phyloP scores from a whole-genome alignment of 2,113 vertebrate genomes.

The Epinephelus moara region DNA sequence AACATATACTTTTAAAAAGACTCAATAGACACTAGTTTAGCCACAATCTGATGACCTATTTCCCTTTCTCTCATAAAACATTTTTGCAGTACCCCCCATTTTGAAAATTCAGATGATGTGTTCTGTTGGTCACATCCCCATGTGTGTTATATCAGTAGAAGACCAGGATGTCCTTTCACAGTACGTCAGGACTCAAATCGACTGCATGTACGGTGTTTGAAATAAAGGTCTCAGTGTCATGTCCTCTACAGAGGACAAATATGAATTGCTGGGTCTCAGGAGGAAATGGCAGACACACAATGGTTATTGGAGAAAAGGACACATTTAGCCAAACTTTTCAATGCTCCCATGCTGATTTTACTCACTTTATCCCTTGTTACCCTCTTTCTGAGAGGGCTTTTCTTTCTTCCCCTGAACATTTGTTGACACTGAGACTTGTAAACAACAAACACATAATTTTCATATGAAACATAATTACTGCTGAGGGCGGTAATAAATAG shows the following conservation, averaged over 20 bases:
- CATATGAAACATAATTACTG: slow-evolving; percentile 38
- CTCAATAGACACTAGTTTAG: too few relatives aligned
- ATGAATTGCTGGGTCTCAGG: background rate
- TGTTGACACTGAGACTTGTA: background rate
- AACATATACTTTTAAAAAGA: too few relatives aligned
- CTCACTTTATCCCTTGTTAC: background rate
- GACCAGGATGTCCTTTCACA: background rate
- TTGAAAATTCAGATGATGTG: too few relatives aligned
- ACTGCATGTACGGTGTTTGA: background rate
- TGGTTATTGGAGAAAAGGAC: background rate
- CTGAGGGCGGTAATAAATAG: background rate
- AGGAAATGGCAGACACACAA: background rate
- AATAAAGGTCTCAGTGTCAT: background rate
- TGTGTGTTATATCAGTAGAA: background rate
- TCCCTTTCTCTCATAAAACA: too few relatives aligned
- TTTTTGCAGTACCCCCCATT: too few relatives aligned
- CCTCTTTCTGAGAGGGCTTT: background rate
- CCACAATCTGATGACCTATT: too few relatives aligned
- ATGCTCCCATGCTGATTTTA: background rate
- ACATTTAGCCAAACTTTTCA: background rate
- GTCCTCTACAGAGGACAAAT: background rate
- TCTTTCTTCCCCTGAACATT: slow-evolving; percentile 5
- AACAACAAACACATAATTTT: slow-evolving; percentile 28
- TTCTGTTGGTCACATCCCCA: too few relatives aligned
- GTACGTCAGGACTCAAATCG: background rate